A percentile compares a stretch with the other conserved stretches of the same genome.
Evolutionary conservation across 2,797 vertebrate genomes (phyloP).

Genomic region (Vespertilio murinus): DNA sequence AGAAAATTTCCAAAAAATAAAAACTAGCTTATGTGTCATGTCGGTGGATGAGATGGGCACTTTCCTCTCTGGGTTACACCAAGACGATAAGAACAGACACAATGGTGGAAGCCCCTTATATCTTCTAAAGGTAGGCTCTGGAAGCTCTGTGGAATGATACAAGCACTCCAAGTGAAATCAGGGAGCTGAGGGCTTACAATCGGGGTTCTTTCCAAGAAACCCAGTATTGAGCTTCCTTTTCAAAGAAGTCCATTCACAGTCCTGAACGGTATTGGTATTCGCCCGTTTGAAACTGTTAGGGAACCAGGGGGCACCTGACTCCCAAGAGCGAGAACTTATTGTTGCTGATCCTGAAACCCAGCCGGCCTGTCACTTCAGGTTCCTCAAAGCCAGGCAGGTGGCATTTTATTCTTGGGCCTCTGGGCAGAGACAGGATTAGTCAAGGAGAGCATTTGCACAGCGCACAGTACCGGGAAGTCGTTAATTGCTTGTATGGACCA

Average conservation of each 20-base stretch:
- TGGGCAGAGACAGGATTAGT: conserved; percentile 84
- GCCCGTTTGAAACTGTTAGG: background rate
- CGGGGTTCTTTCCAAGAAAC: conserved; percentile 44
- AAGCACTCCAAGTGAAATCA: conserved; percentile 58
- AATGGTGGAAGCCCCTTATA: conserved; percentile 54
- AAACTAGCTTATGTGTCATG: conserved; percentile 12
- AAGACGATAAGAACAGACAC: conserved; percentile 40
- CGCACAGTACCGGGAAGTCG: conserved; percentile 97
- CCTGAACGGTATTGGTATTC: background rate
- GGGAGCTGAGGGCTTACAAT: conserved; percentile 41
- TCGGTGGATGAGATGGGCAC: conserved; percentile 44
- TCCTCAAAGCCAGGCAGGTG: conserved; percentile 86
- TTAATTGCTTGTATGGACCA: conserved; percentile 98
- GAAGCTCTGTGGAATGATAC: conserved; percentile 37
- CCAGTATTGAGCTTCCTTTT: conserved; percentile 35
- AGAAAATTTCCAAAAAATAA: conserved; percentile 42
- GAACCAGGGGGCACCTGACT: background rate
- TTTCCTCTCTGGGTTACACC: conserved; percentile 46
- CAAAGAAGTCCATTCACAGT: conserved; percentile 30
- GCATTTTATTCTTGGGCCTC: conserved; percentile 88
- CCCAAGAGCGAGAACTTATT: conserved; percentile 36
- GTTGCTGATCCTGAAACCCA: conserved; percentile 63
- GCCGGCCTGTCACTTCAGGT: conserved; percentile 77
- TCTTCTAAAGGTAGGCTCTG: conserved; percentile 67
- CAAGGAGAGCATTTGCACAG: conserved; percentile 85